Base-by-base conservation (phyloP, 2,797 vertebrate species). In the Gallinago nigripennis region DNA sequence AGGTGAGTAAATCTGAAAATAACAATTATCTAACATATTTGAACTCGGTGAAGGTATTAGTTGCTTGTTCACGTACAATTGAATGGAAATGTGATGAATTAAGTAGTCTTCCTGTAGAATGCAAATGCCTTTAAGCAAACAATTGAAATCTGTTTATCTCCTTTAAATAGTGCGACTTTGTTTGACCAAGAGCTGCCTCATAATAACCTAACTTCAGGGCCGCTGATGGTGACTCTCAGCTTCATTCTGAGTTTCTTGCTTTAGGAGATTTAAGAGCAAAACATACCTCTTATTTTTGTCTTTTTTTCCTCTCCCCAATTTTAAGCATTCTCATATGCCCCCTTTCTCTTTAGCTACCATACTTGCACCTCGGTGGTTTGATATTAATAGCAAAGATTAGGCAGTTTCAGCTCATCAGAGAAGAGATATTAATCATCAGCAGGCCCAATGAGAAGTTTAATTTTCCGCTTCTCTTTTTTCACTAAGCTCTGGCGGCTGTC, bases 351-450 rank as follows among this genome's bases (percentile, higher is more conserved):
- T 50, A 86, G 63, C 82, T 95, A 64, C 84, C 35, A 12, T 92
- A 88, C 66, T 87, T 91, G 66, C 88, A 90, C 93, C 88, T 97
- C 88, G 56, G 77, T 80, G 94, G 80, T 96, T 96, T 87, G 83
- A 45, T 96, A 97, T 96, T 97, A 97, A 96, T 97, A 93, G 93
- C 64, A 92, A 82, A 61, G 75, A 97, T 97, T 95, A 97, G 95
- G 95, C 87, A 39, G 48, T 96, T 94, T 95, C 94, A 86, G 94
- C 94, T 96, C 92, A 76, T 95, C 84, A 95, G 86, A 96, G 94
- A 96, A 69, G 92, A 97, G 86, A 93, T 96, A 97, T 96, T 97
- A 96, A 97, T 97, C 97, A 98, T 97, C 90, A 96, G 96, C 94
- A 97, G 88, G n/a, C 82, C 91, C 91, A 93, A 85, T 90, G 92